These are phyloP conservation scores for Sinodicranocentrus sp. DNA, from an alignment of 2,888 invertebrate genomes.

Conservation along the genomic window DNA sequence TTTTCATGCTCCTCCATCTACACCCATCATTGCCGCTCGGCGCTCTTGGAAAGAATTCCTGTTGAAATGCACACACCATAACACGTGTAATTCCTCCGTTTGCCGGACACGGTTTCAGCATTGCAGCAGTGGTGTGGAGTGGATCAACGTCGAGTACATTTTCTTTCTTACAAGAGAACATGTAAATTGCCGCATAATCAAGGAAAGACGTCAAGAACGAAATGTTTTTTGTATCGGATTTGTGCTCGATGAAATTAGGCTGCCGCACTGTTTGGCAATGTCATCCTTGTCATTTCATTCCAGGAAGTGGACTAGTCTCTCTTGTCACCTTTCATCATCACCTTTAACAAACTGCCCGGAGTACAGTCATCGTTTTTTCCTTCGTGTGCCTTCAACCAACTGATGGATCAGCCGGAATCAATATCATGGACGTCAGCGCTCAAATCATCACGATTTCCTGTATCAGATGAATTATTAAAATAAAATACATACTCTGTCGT, in stretches of 20 bases:
- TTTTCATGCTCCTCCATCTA: slow-evolving; percentile 15
- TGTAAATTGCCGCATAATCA: slow-evolving; percentile 20
- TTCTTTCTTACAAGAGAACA: no score
- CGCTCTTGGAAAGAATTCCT: slow-evolving; percentile 17
- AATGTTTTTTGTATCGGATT: no score
- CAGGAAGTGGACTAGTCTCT: background rate
- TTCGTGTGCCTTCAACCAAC: no score
- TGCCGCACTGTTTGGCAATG: background rate
- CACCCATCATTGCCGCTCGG: background rate
- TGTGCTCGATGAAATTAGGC: background rate
- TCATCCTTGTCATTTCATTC: background rate
- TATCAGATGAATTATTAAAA: no score
- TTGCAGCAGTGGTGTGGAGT: no score
- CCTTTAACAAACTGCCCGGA: slow-evolving; percentile 56
- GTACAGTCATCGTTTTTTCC: slow-evolving; percentile 48
- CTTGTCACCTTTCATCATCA: slow-evolving; percentile 13
- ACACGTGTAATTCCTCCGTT: slow-evolving; percentile 52
- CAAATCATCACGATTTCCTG: no score
- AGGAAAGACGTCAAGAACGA: slow-evolving; percentile 17
- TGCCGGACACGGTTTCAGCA: no score
- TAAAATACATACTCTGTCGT: no score
- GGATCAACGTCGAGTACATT: background rate
- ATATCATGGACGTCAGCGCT: slow-evolving; percentile 2
- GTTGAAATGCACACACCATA: slow-evolving; percentile 22
- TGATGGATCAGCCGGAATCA: background rate